Base-by-base conservation (phyloP, 2,888 invertebrate genomes). In the Ennomos fuscantarius region DNA sequence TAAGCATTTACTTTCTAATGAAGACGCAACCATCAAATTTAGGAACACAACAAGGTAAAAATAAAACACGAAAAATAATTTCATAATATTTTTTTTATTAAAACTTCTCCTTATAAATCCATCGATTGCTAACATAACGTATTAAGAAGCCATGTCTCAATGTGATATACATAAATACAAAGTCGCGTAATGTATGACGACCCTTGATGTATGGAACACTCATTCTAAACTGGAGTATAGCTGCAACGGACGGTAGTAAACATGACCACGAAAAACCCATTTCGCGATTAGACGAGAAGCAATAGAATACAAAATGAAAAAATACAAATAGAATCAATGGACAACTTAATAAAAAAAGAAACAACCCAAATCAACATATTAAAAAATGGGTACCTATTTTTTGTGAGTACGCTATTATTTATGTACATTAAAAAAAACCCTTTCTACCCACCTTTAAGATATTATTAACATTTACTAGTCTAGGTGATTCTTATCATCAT, bases 101-200 rank as follows among this genome's bases (percentile, higher is more conserved):
- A 90, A 91, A 87, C 86, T 89, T 90, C 86, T 89, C 84, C 89
- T 88, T 89, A 90, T 85, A 90, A 91, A 90, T 90, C 89, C 90
- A 89, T 89, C 86, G 90, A 88, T 86, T 80, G 88, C 89, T 89
- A 91, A 90, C 87, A 84, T 87, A 89, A 88, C 86, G 82, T 86
- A 89, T 81, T 86, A 84, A 87, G 82, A 89, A 90, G 89, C 89
- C 81, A 86, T 83, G 86, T 88, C 79, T 81, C 74, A 78, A 79
- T 80, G 81, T 81, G 82, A 81, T 81, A 85, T 85, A 81, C 40
- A 63, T 62, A 66, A 59, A 64, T 60, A 63, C 60, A 63, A 55
- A 48, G 46, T 36, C 48, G 55, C 71, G 62, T 60, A 76, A 68
- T 15, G 50, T 51, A 41, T 45, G 36, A 45, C 36, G 45, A 11